Evolutionary conservation across 2,797 vertebrate species (phyloP).

Genomic region (Heteromormyrus szaboi): DNA sequence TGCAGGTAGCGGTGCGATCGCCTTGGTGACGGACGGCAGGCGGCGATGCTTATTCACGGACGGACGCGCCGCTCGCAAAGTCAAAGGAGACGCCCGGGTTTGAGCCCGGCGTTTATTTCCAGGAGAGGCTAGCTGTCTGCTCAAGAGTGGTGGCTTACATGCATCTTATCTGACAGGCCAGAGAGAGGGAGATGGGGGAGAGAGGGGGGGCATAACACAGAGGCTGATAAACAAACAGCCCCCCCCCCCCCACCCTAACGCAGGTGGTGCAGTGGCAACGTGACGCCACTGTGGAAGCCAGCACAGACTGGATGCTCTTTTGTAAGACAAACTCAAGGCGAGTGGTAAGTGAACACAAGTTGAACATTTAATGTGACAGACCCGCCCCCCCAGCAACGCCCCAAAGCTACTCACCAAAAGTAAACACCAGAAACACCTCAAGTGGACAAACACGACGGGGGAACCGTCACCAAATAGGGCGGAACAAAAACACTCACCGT

Average conservation of each 20-base stretch:
- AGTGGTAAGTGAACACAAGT: background rate
- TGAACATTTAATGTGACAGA: background rate
- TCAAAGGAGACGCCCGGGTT: background rate
- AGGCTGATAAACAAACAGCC: background rate
- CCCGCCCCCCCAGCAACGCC: background rate
- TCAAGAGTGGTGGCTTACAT: conserved; percentile 29
- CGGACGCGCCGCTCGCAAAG: background rate
- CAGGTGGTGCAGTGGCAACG: background rate
- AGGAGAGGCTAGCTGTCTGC: conserved; percentile 42
- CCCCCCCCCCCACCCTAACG: background rate
- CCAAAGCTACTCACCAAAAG: background rate
- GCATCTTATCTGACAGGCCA: conserved; percentile 30
- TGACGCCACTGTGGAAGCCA: background rate
- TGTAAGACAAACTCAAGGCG: background rate
- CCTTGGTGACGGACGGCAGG: background rate
- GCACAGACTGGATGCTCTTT: background rate
- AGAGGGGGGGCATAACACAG: background rate
- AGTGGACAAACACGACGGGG: background rate
- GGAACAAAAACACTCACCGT: background rate
- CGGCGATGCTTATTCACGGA: background rate
- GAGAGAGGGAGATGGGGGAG: background rate
- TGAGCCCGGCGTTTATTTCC: conserved; percentile 24
- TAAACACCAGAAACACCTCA: background rate
- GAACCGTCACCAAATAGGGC: background rate
- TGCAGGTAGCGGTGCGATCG: background rate